Percentiles rank a stretch among this genome's conserved stretches.
These are phyloP conservation scores for Prostheceraeus crozeri DNA, from an alignment of 2,888 invertebrate genomes.

Conservation along the genomic window DNA sequence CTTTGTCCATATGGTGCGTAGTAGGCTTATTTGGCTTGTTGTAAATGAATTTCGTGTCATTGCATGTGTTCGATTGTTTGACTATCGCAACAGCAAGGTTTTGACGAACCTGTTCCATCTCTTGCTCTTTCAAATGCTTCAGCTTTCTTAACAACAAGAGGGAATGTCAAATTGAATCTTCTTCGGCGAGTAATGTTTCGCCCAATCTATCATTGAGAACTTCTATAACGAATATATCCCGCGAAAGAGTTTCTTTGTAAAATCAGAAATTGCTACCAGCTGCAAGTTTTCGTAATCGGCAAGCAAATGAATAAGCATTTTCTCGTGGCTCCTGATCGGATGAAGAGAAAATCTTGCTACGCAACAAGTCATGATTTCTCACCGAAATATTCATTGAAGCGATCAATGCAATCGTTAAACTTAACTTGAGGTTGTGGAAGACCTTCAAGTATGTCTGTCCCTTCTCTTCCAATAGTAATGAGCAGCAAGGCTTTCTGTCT, in stretches of 20 bases:
- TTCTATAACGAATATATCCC: not conserved
- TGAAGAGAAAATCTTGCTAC: not conserved
- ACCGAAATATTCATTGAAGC: not conserved
- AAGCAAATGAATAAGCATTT: not conserved
- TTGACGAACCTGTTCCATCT: not conserved
- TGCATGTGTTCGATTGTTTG: too few species aligned
- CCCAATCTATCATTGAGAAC: not conserved
- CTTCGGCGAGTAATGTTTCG: not conserved
- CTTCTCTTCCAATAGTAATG: not conserved
- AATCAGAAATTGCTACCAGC: not conserved
- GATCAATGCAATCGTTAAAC: not conserved
- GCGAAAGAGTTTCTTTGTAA: too few species aligned
- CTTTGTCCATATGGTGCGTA: too few species aligned
- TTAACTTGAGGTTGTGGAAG: not conserved
- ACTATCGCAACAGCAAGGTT: too few species aligned
- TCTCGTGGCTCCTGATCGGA: not conserved
- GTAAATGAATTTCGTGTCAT: too few species aligned
- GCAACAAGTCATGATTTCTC: too few species aligned
- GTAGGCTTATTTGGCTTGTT: too few species aligned
- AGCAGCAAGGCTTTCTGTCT: not conserved
- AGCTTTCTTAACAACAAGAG: not conserved
- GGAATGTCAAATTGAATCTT: not conserved
- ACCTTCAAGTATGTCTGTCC: conserved; percentile 4
- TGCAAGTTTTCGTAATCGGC: not conserved
- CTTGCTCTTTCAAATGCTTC: not conserved